These are phyloP conservation scores for Microtus montanus DNA, from an alignment of 2,113 vertebrate genomes.

Conservation along the genomic window DNA sequence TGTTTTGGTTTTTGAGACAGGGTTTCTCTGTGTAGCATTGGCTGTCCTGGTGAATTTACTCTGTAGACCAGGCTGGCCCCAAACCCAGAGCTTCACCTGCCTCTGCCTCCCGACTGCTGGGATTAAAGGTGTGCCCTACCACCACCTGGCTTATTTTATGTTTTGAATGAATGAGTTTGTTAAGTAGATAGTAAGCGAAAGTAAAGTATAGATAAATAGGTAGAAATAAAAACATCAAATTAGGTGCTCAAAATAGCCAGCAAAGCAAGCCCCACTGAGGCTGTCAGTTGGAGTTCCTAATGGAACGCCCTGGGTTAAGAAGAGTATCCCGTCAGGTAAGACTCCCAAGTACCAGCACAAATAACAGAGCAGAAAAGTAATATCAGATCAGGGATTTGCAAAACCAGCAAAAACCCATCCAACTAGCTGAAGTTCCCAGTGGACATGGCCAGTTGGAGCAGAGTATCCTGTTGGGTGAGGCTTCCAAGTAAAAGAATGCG, in stretches of 20 bases:
- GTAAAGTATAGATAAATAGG: background rate
- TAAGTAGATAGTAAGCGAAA: background rate
- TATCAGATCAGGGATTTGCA: background rate
- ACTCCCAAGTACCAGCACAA: too few relatives aligned
- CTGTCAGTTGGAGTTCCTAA: background rate
- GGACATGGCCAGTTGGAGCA: background rate
- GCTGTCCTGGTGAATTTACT: background rate
- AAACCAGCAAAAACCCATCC: too few relatives aligned
- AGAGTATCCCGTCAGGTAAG: background rate
- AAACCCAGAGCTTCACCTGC: too few relatives aligned
- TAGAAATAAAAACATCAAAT: background rate
- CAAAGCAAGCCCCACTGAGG: background rate
- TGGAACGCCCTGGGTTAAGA: background rate
- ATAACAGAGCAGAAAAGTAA: background rate
- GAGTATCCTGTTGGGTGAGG: background rate
- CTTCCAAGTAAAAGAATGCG: background rate
- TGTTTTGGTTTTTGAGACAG: background rate
- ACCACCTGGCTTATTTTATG: background rate
- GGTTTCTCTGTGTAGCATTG: background rate
- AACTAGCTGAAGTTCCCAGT: too few relatives aligned
- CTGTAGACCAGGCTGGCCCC: background rate
- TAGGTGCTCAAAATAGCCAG: background rate
- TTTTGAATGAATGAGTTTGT: background rate
- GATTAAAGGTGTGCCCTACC: background rate
- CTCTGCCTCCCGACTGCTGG: background rate